These are phyloP conservation scores for Catostylus mosaicus DNA, from an alignment of 30 jellyfish, hydroid and myxozoan genomes.

Conservation along the genomic window DNA sequence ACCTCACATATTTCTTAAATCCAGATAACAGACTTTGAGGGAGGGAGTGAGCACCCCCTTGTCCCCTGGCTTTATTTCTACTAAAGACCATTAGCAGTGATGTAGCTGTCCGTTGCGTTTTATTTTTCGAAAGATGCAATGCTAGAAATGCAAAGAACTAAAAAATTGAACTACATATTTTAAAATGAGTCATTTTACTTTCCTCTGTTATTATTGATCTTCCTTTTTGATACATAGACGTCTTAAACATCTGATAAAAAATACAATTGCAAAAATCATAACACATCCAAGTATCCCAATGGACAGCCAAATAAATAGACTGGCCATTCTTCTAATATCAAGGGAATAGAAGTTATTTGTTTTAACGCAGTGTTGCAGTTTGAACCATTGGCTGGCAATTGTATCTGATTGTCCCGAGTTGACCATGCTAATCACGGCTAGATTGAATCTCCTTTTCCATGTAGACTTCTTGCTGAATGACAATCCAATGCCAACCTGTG, in stretches of 20 bases:
- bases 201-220: background rate
- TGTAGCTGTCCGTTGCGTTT: too few relatives aligned
- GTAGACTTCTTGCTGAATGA: constrained; percentile 41
- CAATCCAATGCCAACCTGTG: constrained; percentile 32
- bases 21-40: too few relatives aligned
- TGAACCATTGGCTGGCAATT: constrained; percentile 38
- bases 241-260: background rate
- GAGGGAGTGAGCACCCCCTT: too few relatives aligned
- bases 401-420: constrained; percentile 42
- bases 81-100: too few relatives aligned
- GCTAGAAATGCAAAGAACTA: too few relatives aligned
- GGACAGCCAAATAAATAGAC: constrained; percentile 20
- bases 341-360: constrained; percentile 9
- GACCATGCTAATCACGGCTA: constrained; percentile 31
- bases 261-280: background rate
- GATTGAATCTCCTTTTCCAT: constrained; percentile 42
- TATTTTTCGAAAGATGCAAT: too few relatives aligned
- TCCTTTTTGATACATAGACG: background rate
- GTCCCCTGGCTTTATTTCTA: too few relatives aligned
- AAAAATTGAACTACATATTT: too few relatives aligned
- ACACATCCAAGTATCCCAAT: constrained; percentile 29
- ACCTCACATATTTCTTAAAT: too few relatives aligned
- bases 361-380: constrained; percentile 1
- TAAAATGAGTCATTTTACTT: too few relatives aligned
- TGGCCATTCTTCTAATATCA: constrained; percentile 29